Percentiles rank a stretch among this genome's conserved stretches.
Conservation (phyloP, 1,140 invertebrate species). For the Stenopsyche tienmushanensis region DNA sequence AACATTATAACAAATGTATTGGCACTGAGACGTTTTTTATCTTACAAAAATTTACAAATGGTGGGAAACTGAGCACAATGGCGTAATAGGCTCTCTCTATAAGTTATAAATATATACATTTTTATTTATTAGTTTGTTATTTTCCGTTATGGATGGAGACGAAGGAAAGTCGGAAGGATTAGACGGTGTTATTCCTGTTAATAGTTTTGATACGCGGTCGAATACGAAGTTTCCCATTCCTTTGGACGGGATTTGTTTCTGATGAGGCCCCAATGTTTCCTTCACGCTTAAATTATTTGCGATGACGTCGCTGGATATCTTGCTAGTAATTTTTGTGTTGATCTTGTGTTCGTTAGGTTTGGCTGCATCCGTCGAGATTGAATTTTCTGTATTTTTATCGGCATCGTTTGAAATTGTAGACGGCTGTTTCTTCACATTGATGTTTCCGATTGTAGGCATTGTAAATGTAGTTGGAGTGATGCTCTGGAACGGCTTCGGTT, state of each 20-base stretch:
- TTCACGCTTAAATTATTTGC: constrained; percentile 18
- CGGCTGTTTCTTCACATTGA: not conserved
- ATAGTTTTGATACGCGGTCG: constrained; percentile 35
- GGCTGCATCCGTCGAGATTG: too few relatives aligned
- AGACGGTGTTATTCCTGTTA: constrained; percentile 8
- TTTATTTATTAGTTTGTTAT: constrained; percentile 27
- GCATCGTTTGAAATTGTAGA: too few relatives aligned
- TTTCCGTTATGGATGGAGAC: constrained; percentile 30
- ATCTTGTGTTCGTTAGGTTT: not conserved
- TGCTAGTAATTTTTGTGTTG: not conserved
- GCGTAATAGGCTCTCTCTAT: constrained; percentile 19
- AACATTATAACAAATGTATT: constrained; percentile 13
- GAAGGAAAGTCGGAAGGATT: constrained; percentile 7
- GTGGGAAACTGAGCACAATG: constrained; percentile 9
- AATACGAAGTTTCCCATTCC: constrained; percentile 32
- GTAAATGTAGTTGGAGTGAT: not conserved
- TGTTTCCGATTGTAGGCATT: not conserved
- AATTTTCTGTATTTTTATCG: too few relatives aligned
- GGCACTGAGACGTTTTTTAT: constrained; percentile 19
- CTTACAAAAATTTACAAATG: constrained; percentile 31
- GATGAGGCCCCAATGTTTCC: constrained; percentile 9
- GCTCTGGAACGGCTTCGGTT: constrained; percentile 6
- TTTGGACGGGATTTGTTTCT: constrained; percentile 25
- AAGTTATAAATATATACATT: constrained; percentile 32
- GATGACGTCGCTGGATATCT: constrained; percentile 6